These are phyloP conservation scores for Danio kyathit DNA, from an alignment of 2,797 vertebrate species.

Conservation along the genomic window DNA sequence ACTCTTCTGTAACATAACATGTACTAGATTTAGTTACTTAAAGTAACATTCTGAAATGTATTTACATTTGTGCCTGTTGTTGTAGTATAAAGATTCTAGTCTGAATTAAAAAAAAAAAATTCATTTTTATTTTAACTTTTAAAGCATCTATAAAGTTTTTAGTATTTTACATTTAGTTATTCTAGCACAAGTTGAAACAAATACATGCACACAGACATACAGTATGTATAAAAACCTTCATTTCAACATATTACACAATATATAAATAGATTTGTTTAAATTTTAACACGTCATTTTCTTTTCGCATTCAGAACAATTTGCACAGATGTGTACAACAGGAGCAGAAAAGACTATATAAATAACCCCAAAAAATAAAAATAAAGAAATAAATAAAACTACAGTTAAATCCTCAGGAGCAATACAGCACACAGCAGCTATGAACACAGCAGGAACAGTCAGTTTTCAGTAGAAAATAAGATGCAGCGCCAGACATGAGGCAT, in stretches of 20 bases:
- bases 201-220: too few relatives aligned
- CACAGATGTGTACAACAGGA: not conserved
- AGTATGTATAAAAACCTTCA: not conserved
- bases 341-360: not conserved
- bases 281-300: not conserved
- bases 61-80: too few relatives aligned
- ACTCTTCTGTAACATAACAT: too few relatives aligned
- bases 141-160: too few relatives aligned
- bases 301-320: not conserved
- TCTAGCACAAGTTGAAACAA: too few relatives aligned
- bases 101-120: too few relatives aligned
- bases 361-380: not conserved
- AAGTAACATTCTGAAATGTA: too few relatives aligned
- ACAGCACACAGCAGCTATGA: not conserved
- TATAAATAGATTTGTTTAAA: not conserved
- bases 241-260: not conserved
- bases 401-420: not conserved
- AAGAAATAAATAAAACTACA: not conserved
- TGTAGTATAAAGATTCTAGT: too few relatives aligned
- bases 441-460: slow-evolving; percentile 15
- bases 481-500: slow-evolving; percentile 16
- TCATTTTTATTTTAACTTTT: too few relatives aligned
- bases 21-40: too few relatives aligned
- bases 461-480: slow-evolving; percentile 15
- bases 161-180: too few relatives aligned